Evolutionary conservation across 2,888 invertebrate genomes (phyloP).

Genomic region (Drosophila mulleri): DNA sequence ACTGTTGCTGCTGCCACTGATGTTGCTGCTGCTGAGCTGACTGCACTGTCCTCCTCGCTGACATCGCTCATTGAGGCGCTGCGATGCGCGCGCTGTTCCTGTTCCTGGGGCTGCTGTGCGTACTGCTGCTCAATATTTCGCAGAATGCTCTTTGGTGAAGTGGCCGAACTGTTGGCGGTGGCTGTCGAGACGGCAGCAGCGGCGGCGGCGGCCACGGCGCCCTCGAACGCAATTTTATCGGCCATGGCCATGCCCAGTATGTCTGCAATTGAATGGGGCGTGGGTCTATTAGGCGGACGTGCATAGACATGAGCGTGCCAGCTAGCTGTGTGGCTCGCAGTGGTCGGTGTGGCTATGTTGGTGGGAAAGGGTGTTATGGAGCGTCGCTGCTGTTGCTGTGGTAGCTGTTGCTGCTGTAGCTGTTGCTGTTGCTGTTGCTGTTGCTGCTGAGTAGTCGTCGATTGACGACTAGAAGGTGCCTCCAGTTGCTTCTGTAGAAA

Average conservation of each 20-base stretch:
- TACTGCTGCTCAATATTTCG: constrained; percentile 83
- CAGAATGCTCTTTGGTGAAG: constrained; percentile 83
- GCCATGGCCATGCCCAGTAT: constrained; percentile 88
- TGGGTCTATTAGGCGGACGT: constrained; percentile 92
- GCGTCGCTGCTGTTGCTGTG: constrained; percentile 42
- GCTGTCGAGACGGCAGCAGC: constrained; percentile 23
- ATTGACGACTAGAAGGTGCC: constrained; percentile 60
- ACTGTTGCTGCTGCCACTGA: constrained; percentile 5
- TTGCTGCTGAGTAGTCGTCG: constrained; percentile 6
- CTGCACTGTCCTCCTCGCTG: constrained; percentile 84
- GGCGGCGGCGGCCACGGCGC: constrained; percentile 14
- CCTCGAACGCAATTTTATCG: constrained; percentile 49
- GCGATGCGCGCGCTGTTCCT: constrained; percentile 68
- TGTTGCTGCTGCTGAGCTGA: constrained; percentile 37
- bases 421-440: constrained; percentile 20
- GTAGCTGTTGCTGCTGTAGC: constrained; percentile 39
- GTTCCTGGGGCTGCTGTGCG: constrained; percentile 72
- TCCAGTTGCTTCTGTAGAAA: constrained; percentile 80
- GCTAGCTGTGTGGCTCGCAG: constrained; percentile 81
- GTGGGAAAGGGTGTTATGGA: constrained; percentile 44
- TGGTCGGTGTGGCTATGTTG: constrained; percentile 17
- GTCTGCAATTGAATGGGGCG: constrained; percentile 94
- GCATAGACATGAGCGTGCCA: constrained; percentile 97
- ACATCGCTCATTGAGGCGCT: constrained; percentile 85
- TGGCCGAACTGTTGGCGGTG: constrained; percentile 63